A percentile compares a stretch with the other conserved stretches of the same genome.
Conservation (phyloP, 2,888 invertebrate species). For the Nycteola revayana region DNA sequence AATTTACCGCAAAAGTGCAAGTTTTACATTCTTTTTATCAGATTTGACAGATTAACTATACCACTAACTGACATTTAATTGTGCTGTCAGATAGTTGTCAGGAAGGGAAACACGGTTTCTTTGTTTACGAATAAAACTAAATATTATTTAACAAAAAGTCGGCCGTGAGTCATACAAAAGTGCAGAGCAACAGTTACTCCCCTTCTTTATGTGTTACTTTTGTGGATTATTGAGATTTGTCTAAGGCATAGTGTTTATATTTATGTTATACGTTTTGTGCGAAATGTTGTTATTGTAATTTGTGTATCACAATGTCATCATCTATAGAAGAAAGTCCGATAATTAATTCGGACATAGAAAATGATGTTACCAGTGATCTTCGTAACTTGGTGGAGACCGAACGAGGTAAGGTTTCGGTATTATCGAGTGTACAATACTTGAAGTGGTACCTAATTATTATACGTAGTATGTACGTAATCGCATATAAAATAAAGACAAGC, state of each 20-base stretch:
- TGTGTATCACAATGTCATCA: constrained; percentile 52
- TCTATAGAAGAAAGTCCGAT: constrained; percentile 69
- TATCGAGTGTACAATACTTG: too few relatives aligned
- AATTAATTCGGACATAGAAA: constrained; percentile 68
- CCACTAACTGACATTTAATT: too few relatives aligned
- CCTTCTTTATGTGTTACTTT: constrained; percentile 9
- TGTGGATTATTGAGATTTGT: constrained; percentile 14
- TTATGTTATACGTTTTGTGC: constrained; percentile 10
- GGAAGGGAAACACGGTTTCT: constrained; percentile 21
- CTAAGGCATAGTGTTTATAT: constrained; percentile 26
- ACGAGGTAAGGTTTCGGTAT: constrained; percentile 44
- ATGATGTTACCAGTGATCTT: constrained; percentile 64
- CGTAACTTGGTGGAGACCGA: constrained; percentile 61
- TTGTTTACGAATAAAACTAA: constrained; percentile 37
- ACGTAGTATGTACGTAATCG: too few relatives aligned
- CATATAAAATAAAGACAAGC: too few relatives aligned
- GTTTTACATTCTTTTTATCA: too few relatives aligned
- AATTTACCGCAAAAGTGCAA: too few relatives aligned
- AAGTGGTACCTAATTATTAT: too few relatives aligned
- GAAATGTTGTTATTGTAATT: constrained; percentile 44
- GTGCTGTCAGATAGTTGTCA: constrained; percentile 3
- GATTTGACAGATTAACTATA: too few relatives aligned
- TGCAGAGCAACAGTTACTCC: constrained; percentile 16
- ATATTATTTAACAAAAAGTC: constrained; percentile 25
- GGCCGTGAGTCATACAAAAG: constrained; percentile 33